Base-by-base conservation (phyloP, 2,888 invertebrate species). In the Micropterix aruncella region DNA sequence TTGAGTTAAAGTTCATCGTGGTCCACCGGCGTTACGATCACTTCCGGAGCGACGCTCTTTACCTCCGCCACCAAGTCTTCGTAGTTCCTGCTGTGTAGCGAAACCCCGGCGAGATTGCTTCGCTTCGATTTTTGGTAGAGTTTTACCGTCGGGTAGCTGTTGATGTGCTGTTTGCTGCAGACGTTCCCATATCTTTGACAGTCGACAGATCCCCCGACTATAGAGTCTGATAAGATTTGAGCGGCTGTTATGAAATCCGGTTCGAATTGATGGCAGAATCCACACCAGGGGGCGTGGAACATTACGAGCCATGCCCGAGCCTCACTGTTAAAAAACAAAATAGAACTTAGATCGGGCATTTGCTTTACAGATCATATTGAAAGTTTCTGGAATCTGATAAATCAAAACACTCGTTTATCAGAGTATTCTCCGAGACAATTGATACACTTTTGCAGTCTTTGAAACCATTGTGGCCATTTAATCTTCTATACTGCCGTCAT, bases 221-320 rank as follows among this genome's bases (percentile, higher is more conserved):
- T 74, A 50, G 60, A 58, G 5, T 72, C 75, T 47, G 75, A 68
- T 47, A 79, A 52, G 52, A 57, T 60, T 67, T 69, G 51, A 40
- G 82, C 78, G 40, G 79, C 70, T 51, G 69, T 64, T 51, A 77
- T 73, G 61, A 79, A 83, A 50, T 79, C 76, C 2, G 83, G 81
- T 47, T 79, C 79, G 58, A 84, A 78, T 48, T 67, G 65, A 49
- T 75, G 70, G 54, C 83, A 83, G 53, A 71, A 74, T 15, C 69
- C 69, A 56, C 76, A 76, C 80, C 82, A 82, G 1, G 80, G 79
- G 14, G 79, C 77, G 57, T 71, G 81, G 59, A 79, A 84, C 60
- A 81, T 79, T 2, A 83, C 67, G 36, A 83, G 54, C 74, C 76
- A 78, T 1, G 73, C 59, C 5, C 66, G 15, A 38, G 46, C 45